Evolutionary conservation across 2,797 vertebrate genomes (phyloP).

Genomic region (Pitangus sulphuratus): DNA sequence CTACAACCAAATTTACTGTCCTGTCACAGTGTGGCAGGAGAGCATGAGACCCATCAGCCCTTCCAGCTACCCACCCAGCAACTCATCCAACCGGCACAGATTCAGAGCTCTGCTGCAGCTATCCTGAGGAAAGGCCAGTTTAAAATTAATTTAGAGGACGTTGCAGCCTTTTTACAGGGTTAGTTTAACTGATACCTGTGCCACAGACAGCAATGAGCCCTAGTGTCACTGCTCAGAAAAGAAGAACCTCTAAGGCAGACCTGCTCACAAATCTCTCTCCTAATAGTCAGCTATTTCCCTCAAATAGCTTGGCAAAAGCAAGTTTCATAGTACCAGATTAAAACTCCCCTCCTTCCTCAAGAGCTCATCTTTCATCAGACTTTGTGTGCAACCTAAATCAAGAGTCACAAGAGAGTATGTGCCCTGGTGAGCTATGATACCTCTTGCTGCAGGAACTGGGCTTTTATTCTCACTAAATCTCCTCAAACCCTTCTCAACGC

Average conservation of each 20-base stretch:
- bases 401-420: not conserved
- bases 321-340: not conserved
- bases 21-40: fast-evolving
- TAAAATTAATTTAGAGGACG: conserved; percentile 8
- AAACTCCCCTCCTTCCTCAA: not conserved
- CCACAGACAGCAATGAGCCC: not conserved
- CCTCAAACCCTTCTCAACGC: not conserved
- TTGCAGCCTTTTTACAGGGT: not conserved
- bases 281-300: not conserved
- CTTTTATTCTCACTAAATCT: not conserved
- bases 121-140: not conserved
- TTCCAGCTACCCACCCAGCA: not conserved
- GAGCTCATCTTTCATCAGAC: not conserved
- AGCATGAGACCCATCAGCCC: not conserved
- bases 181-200: not conserved
- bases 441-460: not conserved
- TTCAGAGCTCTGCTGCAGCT: not conserved
- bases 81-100: not conserved
- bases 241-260: not conserved
- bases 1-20: not conserved
- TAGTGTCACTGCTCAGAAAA: not conserved
- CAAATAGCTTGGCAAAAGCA: not conserved
- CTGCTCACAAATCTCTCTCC: not conserved
- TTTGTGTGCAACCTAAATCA: fast-evolving
- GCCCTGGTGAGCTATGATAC: not conserved